Conservation (phyloP, 2,888 invertebrate genomes). For the Clistopyga incitator region DNA sequence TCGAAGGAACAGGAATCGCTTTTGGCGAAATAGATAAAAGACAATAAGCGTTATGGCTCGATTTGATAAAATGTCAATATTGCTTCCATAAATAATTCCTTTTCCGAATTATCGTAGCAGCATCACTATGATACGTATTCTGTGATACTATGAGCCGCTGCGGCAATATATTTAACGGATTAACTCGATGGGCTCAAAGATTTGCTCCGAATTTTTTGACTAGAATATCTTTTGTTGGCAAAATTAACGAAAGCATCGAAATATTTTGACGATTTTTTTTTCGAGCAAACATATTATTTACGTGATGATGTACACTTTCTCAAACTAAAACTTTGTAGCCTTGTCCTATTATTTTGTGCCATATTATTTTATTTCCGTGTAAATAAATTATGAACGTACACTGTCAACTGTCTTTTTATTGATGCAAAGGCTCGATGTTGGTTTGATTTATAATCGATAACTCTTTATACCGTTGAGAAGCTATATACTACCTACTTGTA, state of each 20-base stretch:
- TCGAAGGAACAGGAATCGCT: constrained; percentile 18
- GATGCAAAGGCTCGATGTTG: not conserved
- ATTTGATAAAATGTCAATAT: constrained; percentile 10
- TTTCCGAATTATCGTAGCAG: not conserved
- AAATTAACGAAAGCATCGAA: not conserved
- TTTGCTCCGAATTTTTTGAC: not conserved
- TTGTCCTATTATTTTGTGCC: constrained; percentile 46
- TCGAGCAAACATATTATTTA: not conserved
- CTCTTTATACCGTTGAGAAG: too few relatives aligned
- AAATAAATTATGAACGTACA: constrained; percentile 52
- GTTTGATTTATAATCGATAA: too few relatives aligned
- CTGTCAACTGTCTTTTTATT: constrained; percentile 31
- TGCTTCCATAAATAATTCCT: constrained; percentile 20
- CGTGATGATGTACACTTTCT: too few relatives aligned
- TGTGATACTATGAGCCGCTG: constrained; percentile 40
- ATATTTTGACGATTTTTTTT: not conserved
- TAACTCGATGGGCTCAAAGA: not conserved
- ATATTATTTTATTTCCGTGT: constrained; percentile 52
- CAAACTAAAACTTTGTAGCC: not conserved
- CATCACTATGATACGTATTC: constrained; percentile 12
- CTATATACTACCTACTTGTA: too few relatives aligned
- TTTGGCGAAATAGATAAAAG: constrained; percentile 17
- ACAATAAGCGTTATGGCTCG: constrained; percentile 48
- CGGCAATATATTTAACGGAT: not conserved
- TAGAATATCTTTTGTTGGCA: not conserved